Conservation (phyloP, 2,888 invertebrate species). For the Cecidostiba fungosa region DNA sequence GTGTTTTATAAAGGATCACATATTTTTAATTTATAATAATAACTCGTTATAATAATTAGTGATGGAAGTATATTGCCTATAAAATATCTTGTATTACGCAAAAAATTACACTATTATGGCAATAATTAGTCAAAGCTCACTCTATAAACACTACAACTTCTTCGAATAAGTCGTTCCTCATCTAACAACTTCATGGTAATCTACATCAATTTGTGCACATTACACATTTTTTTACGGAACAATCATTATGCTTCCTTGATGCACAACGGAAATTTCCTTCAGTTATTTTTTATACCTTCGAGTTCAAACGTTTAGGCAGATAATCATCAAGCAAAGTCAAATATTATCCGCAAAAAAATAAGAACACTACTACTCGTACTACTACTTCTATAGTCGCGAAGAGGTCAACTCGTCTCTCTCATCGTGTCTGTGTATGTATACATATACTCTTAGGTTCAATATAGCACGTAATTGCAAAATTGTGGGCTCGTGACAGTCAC, state of each 20-base stretch:
- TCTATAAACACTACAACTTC: neutral
- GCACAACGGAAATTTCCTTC: neutral
- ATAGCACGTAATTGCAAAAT: slow-evolving; percentile 71
- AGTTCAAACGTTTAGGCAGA: neutral
- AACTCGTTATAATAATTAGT: neutral
- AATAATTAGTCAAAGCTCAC: neutral
- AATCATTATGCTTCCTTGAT: neutral
- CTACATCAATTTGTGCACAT: neutral
- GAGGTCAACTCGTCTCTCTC: slow-evolving; percentile 27
- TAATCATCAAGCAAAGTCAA: neutral
- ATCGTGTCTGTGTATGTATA: neutral
- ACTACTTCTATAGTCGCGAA: neutral
- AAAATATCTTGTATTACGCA: neutral
- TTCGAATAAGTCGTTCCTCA: neutral
- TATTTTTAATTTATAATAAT: neutral
- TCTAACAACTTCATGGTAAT: neutral
- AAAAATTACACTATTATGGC: neutral
- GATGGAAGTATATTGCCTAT: neutral
- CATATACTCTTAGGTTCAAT: slow-evolving; percentile 69
- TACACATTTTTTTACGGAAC: neutral
- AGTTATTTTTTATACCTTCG: neutral
- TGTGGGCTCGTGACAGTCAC: slow-evolving; percentile 50
- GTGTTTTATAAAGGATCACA: neutral
- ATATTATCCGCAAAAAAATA: slow-evolving; percentile 13
- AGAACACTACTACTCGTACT: neutral